Conservation (phyloP, 2,797 vertebrate species). For the Enteromius trimaculatus region DNA sequence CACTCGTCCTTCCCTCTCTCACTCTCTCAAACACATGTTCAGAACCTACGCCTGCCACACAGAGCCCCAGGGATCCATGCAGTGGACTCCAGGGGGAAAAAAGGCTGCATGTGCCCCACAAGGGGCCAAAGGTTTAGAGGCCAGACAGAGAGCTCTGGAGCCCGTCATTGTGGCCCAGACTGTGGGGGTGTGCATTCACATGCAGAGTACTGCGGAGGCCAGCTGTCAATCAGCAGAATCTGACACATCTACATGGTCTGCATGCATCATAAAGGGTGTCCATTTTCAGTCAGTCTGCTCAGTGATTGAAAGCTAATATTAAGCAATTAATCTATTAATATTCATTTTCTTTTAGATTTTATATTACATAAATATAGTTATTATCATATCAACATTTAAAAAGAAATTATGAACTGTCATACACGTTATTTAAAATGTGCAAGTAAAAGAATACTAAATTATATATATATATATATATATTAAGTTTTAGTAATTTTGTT, state of each 20-base stretch:
- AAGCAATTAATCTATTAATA: background rate
- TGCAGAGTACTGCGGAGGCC: conserved; percentile 33
- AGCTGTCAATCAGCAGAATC: conserved; percentile 44
- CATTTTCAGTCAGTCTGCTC: background rate
- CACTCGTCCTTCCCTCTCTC: conserved; percentile 24
- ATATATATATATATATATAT: background rate
- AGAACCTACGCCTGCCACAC: conserved; percentile 41
- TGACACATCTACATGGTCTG: conserved; percentile 29
- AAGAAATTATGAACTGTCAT: background rate
- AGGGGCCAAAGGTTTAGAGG: conserved; percentile 40
- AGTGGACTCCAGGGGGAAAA: conserved; percentile 40
- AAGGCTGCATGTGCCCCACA: conserved; percentile 42
- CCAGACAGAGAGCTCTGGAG: conserved; percentile 47
- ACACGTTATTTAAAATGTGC: background rate
- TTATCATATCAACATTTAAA: background rate
- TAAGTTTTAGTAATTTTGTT: background rate
- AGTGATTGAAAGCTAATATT: background rate
- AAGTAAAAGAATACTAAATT: background rate
- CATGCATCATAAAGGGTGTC: conserved; percentile 4
- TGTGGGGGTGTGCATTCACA: conserved; percentile 51
- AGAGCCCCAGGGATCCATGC: conserved; percentile 38
- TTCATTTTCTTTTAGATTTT: background rate
- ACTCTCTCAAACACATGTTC: conserved; percentile 42
- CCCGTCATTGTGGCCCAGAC: conserved; percentile 41
- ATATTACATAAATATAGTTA: background rate